Evolutionary conservation across 2,888 invertebrate genomes (phyloP).

Genomic region (Prosapia bicincta): DNA sequence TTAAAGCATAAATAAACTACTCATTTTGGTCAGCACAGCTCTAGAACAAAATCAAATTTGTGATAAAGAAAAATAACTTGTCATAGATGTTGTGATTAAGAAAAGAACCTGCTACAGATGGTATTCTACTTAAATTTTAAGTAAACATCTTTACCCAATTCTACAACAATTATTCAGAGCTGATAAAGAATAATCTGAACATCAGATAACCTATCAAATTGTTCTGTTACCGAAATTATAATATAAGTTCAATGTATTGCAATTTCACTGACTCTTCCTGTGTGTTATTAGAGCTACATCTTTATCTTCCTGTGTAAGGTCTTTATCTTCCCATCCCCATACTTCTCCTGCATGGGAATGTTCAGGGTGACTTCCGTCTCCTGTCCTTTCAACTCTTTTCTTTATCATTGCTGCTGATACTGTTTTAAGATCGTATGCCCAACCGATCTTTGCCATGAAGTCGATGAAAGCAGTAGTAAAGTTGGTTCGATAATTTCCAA

Average conservation of each 20-base stretch:
- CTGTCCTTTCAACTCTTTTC: conserved; percentile 67
- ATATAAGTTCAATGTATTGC: background rate
- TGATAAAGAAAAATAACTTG: too few relatives aligned
- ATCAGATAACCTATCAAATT: background rate
- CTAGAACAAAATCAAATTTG: background rate
- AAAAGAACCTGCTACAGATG: background rate
- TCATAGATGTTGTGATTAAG: too few relatives aligned
- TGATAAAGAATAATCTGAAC: background rate
- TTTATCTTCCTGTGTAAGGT: conserved; percentile 44
- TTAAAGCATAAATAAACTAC: background rate
- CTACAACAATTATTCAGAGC: background rate
- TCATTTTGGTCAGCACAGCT: background rate
- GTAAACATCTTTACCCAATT: background rate
- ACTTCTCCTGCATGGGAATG: conserved; percentile 55
- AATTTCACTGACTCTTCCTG: conserved; percentile 24
- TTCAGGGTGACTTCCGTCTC: conserved; percentile 64
- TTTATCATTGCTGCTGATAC: conserved; percentile 66
- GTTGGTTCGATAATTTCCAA: conserved; percentile 41
- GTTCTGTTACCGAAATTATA: background rate
- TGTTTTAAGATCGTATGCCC: conserved; percentile 82
- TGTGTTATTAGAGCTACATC: conserved; percentile 37
- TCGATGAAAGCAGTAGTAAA: conserved; percentile 48
- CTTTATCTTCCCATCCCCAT: conserved; percentile 80
- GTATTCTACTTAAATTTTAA: background rate
- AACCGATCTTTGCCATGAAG: conserved; percentile 65